Percentiles rank a stretch among this genome's conserved stretches.
These are phyloP conservation scores for Scrobipalpa atriplicella DNA, from an alignment of 2,888 invertebrate species.

Conservation along the genomic window DNA sequence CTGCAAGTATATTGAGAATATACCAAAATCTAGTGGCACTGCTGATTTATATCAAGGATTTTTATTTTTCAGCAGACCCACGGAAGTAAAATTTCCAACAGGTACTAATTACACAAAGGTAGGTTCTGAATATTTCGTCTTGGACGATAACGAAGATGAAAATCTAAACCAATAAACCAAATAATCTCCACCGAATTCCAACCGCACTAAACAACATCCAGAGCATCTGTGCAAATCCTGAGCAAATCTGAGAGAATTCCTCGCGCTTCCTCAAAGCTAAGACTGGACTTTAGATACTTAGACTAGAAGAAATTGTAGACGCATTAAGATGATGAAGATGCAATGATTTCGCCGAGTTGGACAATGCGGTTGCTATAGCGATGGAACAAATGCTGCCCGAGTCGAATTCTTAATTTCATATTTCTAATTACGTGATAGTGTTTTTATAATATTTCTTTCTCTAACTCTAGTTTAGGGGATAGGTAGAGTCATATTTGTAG, in stretches of 20 bases:
- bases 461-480: too few species aligned
- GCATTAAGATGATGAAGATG: background rate
- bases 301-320: background rate
- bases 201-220: background rate
- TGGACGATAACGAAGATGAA: background rate
- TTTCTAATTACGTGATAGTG: too few species aligned
- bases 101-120: background rate
- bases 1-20: too few species aligned
- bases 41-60: too few species aligned
- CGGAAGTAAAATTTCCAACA: background rate
- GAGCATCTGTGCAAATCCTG: conserved; percentile 29
- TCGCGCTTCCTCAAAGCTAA: background rate
- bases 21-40: too few species aligned
- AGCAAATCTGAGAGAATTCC: conserved; percentile 40
- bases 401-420: too few species aligned
- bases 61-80: too few species aligned
- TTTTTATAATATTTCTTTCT: too few species aligned
- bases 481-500: too few species aligned
- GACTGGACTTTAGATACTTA: background rate
- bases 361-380: too few species aligned
- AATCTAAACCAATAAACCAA: background rate
- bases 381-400: background rate
- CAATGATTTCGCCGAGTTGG: too few species aligned
- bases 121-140: background rate
- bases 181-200: background rate